Conservation (phyloP, 2,797 vertebrate genomes). For the Pseudochromis fuscus region DNA sequence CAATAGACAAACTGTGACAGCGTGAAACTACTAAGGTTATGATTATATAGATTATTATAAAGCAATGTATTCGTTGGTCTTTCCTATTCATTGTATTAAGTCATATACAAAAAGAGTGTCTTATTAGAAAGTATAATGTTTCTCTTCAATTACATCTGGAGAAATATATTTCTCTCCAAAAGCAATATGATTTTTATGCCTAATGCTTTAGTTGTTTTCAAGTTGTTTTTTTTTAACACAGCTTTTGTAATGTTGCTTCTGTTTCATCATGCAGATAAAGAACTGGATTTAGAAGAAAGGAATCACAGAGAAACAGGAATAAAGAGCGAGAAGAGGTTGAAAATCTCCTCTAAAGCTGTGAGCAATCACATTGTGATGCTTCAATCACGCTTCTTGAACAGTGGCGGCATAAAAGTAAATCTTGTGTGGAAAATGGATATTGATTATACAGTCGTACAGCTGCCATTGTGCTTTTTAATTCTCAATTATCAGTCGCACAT, state of each 20-base stretch:
- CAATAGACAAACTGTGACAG: not conserved
- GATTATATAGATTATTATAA: not conserved
- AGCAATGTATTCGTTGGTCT: not conserved
- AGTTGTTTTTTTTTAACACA: conserved; percentile 35
- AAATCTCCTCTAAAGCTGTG: conserved; percentile 46
- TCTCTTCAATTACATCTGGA: conserved; percentile 6
- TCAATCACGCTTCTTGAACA: conserved; percentile 19
- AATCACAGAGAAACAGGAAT: conserved; percentile 4
- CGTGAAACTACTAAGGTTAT: not conserved
- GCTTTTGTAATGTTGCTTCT: conserved; percentile 13
- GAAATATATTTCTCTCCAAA: conserved; percentile 11
- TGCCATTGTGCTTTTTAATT: conserved; percentile 51
- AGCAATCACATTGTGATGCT: conserved; percentile 50
- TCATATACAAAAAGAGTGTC: not conserved
- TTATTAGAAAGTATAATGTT: not conserved
- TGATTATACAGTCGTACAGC: conserved; percentile 43
- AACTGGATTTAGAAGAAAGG: conserved; percentile 20
- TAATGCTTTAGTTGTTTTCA: conserved; percentile 30
- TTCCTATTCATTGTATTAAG: not conserved
- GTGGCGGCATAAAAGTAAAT: conserved; percentile 53
- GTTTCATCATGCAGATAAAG: conserved; percentile 48
- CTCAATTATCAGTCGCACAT: conserved; percentile 53
- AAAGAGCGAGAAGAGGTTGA: conserved; percentile 15
- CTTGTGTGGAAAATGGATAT: conserved; percentile 63
- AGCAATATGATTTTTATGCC: conserved; percentile 2